Base-by-base conservation (phyloP, 1,140 invertebrate species). In the Camponotus vicinus region DNA sequence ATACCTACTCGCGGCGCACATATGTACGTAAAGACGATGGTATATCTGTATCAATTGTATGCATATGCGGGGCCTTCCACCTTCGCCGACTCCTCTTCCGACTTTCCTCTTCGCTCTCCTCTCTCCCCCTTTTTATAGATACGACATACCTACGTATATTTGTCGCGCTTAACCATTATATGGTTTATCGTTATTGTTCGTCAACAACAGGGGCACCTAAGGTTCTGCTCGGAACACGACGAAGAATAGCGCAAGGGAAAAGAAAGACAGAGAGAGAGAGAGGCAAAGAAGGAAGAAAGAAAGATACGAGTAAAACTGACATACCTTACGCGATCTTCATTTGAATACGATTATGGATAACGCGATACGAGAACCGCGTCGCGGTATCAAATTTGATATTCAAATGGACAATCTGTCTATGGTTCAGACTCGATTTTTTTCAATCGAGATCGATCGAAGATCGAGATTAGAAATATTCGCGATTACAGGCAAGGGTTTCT, bases 1-100 rank as follows among this genome's bases (percentile, higher is more conserved):
- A 90, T 87, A 91, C 13, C 13, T 52, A 52, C 37, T 87, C 86
- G 85, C 85, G 76, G 87, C 79, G 40, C 75, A 77, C 78, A 90
- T 93, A 94, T 93, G 91, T 93, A 94, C 93, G 55, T 82, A 94
- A 94, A 93, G 91, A 93, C 94, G 94, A 95, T 95, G 93, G 93
- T 95, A 93, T 95, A 95, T 95, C 94, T 95, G 94, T 95, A 95
- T 95, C 94, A 95, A 95, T 95, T 95, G 94, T 95, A 95, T 95
- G 94, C 94, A 95, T 95, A 95, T 93, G 89, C 77, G 90, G 79
- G 71, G 78, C 75, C 64, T 69, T 45, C 27, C 40, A 69, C 63
- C 71, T 66, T n/a, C 45, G 57, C 52, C 32, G 18, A 21, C 49
- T 70, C 40, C 63, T 77, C 78, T 67, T 64, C 69, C 45, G 32